These are phyloP conservation scores for Oreocharis arfaki DNA, from an alignment of 2,113 vertebrate species.

Conservation along the genomic window DNA sequence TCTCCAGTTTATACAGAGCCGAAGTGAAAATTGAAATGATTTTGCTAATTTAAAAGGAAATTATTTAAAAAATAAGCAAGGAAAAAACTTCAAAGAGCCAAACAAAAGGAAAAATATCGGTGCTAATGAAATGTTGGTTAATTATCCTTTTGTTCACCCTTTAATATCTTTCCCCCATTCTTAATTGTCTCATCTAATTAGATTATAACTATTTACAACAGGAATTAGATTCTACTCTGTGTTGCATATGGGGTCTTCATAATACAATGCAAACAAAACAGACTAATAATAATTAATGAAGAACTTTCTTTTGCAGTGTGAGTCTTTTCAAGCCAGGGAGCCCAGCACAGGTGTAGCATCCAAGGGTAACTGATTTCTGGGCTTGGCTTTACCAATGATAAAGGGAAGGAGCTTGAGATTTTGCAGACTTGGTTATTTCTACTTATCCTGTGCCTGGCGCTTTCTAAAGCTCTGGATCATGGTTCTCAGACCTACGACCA, in stretches of 20 bases:
- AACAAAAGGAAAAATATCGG: constrained; percentile 16
- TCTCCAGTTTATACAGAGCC: constrained; percentile 2
- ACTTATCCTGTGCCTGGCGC: background rate
- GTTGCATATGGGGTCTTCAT: background rate
- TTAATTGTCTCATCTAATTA: constrained; percentile 20
- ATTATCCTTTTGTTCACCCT: constrained; percentile 4
- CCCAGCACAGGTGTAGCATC: background rate
- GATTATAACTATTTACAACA: constrained; percentile 6
- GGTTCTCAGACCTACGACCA: background rate
- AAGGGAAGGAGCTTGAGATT: background rate
- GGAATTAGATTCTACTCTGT: background rate
- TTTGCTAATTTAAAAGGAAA: constrained; percentile 21
- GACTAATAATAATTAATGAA: background rate
- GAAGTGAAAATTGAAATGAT: constrained; percentile 15
- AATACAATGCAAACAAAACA: background rate
- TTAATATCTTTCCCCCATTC: background rate
- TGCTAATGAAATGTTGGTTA: background rate
- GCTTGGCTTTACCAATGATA: background rate
- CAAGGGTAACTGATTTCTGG: background rate
- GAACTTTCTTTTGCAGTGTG: background rate
- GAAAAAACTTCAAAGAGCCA: background rate
- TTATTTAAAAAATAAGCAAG: constrained; percentile 4
- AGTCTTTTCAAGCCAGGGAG: background rate
- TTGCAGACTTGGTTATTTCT: background rate
- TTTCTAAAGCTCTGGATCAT: background rate